Evolutionary conservation across 1,140 invertebrate genomes (phyloP).

Genomic region (Dolichoris vasculosae): DNA sequence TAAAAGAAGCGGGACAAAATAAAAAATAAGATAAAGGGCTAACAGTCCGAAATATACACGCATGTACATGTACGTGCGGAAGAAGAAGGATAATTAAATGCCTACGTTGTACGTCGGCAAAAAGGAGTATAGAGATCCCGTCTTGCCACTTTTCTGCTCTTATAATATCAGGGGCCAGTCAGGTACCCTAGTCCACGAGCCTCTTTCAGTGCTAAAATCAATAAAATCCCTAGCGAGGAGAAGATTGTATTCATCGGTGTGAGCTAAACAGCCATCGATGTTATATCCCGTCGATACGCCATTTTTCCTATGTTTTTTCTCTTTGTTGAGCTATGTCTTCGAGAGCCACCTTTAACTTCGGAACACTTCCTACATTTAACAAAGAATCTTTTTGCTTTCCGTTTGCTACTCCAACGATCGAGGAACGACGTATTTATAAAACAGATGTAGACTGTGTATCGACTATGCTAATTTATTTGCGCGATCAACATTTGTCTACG

Average conservation of each 20-base stretch:
- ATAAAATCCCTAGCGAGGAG: slow-evolving; percentile 72
- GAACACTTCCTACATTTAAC: background rate
- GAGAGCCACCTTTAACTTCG: background rate
- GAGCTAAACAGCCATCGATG: slow-evolving; percentile 58
- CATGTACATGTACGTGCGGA: background rate
- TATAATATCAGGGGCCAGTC: background rate
- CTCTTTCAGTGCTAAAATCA: slow-evolving; percentile 65
- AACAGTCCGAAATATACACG: background rate
- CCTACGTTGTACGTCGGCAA: background rate
- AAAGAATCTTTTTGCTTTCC: background rate
- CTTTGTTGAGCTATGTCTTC: background rate
- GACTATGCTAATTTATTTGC: too few species aligned
- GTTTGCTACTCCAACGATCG: background rate
- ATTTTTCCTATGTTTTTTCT: background rate
- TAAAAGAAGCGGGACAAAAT: slow-evolving; percentile 5
- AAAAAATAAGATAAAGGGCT: background rate
- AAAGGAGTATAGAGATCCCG: slow-evolving; percentile 39
- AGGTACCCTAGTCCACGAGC: background rate
- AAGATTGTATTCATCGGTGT: slow-evolving; percentile 67
- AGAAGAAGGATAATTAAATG: slow-evolving; percentile 6
- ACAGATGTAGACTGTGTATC: too few species aligned
- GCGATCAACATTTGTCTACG: too few species aligned
- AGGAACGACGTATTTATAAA: too few species aligned
- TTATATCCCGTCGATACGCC: background rate
- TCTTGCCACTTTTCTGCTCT: background rate